Conservation (phyloP, 2,797 vertebrate genomes). For the Luscinia megarhynchos region DNA sequence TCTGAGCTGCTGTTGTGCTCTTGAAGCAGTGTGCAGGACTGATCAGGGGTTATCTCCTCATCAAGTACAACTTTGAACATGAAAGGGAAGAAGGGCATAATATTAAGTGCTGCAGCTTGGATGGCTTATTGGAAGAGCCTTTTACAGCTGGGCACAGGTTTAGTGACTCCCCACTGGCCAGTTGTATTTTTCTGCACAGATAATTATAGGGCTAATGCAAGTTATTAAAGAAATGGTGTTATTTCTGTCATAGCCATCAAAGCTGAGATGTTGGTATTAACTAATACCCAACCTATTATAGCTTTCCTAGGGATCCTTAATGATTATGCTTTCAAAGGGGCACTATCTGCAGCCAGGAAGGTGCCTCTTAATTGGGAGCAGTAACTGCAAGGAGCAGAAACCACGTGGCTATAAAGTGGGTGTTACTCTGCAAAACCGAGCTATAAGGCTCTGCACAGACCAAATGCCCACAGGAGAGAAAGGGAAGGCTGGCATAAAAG, state of each 20-base stretch:
- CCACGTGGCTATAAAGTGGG: background rate
- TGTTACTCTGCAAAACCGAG: background rate
- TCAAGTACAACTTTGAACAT: background rate
- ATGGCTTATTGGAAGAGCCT: background rate
- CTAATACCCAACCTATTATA: background rate
- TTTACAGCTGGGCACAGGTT: background rate
- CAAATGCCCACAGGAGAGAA: background rate
- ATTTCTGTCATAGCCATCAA: slow-evolving; percentile 16
- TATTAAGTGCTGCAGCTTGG: background rate
- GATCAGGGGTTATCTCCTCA: background rate
- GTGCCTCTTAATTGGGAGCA: background rate
- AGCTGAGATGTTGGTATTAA: background rate
- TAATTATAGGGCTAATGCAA: background rate
- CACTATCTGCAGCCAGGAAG: background rate
- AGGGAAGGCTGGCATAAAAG: background rate
- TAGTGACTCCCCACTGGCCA: background rate
- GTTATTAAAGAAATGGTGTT: background rate
- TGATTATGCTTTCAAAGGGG: background rate
- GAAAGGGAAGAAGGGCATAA: background rate
- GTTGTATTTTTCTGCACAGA: background rate
- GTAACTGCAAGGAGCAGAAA: background rate
- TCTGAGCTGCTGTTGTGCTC: background rate
- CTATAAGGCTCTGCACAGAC: fast-evolving
- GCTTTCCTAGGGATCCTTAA: slow-evolving; percentile 2
- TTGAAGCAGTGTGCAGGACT: fast-evolving